Percentiles rank a stretch among this genome's conserved stretches.
Conservation (phyloP, 2,113 vertebrate species). For the Pelvicachromis taeniatus region DNA sequence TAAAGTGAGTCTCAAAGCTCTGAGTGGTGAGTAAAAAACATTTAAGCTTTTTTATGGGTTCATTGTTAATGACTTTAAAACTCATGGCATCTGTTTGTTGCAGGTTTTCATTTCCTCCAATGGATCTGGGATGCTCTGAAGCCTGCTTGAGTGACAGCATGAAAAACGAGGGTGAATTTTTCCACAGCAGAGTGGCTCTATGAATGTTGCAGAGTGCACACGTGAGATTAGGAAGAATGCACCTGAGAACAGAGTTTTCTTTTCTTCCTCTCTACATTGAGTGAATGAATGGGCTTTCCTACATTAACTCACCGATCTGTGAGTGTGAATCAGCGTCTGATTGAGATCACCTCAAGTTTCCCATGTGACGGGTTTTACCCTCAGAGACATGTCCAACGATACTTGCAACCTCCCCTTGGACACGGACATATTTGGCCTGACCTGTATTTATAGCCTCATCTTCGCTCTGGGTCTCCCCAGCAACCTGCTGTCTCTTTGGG, state of each 20-base stretch:
- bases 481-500: conserved; percentile 75
- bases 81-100: neutral
- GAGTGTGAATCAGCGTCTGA: neutral
- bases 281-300: neutral
- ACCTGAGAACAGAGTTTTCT: neutral
- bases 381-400: conserved; percentile 62
- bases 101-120: conserved; percentile 8
- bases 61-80: neutral
- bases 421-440: conserved; percentile 67
- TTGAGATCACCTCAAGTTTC: neutral
- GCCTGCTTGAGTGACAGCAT: neutral
- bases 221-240: neutral
- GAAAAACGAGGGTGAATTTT: neutral
- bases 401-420: conserved; percentile 70
- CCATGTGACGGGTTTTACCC: conserved; percentile 1
- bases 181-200: neutral
- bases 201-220: conserved; percentile 2
- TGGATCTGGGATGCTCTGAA: conserved; percentile 15
- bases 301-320: neutral
- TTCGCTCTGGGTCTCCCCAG: conserved; percentile 71
- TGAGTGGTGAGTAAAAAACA: conserved; percentile 9
- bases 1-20: neutral
- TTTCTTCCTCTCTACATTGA: neutral
- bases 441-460: conserved; percentile 73
- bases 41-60: neutral